Percentiles rank a stretch among this genome's conserved stretches.
Evolutionary conservation across 2,797 vertebrate species (phyloP).

Genomic region (Sebastes vulpes): DNA sequence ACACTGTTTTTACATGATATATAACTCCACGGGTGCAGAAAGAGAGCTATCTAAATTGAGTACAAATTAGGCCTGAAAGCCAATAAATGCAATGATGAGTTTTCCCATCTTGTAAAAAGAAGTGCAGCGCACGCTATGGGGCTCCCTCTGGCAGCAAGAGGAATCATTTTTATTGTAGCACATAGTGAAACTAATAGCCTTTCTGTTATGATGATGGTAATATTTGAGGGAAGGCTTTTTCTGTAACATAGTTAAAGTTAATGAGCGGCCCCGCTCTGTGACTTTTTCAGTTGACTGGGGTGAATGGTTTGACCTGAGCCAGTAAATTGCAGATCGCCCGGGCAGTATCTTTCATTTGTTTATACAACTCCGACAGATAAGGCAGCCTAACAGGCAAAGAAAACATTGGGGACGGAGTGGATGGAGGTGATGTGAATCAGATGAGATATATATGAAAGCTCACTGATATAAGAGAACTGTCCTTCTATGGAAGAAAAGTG

Average conservation of each 20-base stretch:
- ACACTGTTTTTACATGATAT: slow-evolving; percentile 40
- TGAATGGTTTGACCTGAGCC: slow-evolving; percentile 26
- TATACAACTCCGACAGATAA: slow-evolving; percentile 7
- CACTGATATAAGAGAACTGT: not conserved
- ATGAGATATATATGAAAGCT: slow-evolving; percentile 12
- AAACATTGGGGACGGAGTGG: not conserved
- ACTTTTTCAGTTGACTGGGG: slow-evolving; percentile 26
- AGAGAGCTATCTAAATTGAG: slow-evolving; percentile 35
- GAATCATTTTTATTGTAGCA: slow-evolving; percentile 50
- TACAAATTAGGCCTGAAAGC: slow-evolving; percentile 61
- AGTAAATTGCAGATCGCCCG: slow-evolving; percentile 17
- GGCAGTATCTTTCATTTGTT: slow-evolving; percentile 12
- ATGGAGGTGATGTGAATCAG: not conserved
- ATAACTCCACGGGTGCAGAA: slow-evolving; percentile 24
- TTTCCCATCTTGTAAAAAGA: slow-evolving; percentile 47
- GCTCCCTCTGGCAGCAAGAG: slow-evolving; percentile 30
- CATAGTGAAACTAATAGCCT: slow-evolving; percentile 51
- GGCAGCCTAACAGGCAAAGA: not conserved
- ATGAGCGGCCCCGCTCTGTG: slow-evolving; percentile 41
- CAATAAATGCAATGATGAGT: slow-evolving; percentile 54
- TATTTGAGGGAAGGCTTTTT: slow-evolving; percentile 44
- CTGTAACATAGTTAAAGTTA: slow-evolving; percentile 56
- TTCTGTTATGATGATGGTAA: slow-evolving; percentile 49
- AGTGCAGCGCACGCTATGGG: slow-evolving; percentile 1
- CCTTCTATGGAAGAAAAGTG: not conserved